These are phyloP conservation scores for Liparis tanakae DNA, from an alignment of 2,797 vertebrate genomes.

Conservation along the genomic window DNA sequence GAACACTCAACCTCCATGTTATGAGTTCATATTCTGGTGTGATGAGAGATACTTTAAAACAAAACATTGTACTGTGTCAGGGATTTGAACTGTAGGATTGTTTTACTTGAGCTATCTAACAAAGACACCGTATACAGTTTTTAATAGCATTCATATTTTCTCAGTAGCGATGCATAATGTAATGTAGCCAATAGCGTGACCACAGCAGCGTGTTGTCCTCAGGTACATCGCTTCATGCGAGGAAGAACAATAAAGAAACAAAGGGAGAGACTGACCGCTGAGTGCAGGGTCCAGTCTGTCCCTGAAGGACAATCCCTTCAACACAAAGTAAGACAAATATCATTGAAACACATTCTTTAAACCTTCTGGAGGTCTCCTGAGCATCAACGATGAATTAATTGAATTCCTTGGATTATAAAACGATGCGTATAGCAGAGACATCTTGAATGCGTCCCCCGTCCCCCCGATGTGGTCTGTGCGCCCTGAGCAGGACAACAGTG, in stretches of 20 bases:
- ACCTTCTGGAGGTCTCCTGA: not conserved
- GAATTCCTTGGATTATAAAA: not conserved
- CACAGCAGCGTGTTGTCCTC: not conserved
- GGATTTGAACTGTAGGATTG: not conserved
- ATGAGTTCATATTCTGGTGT: not conserved
- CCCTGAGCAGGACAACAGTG: conserved; percentile 79
- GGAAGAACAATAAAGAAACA: conserved; percentile 88
- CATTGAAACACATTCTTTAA: not conserved
- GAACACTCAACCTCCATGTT: not conserved
- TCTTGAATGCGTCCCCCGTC: not conserved
- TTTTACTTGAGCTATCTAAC: not conserved
- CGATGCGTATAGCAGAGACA: too few species aligned
- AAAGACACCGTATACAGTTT: not conserved
- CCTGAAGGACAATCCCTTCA: conserved; percentile 82
- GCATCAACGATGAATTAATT: too few species aligned
- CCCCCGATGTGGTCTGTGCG: not conserved
- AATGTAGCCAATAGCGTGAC: not conserved
- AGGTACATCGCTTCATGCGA: conserved; percentile 87
- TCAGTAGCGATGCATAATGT: not conserved
- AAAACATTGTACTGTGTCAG: not conserved
- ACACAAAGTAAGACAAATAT: conserved; percentile 81
- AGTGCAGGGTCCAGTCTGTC: conserved; percentile 84
- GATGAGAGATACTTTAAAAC: not conserved
- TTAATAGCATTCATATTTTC: not conserved
- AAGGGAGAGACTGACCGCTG: conserved; percentile 85